Conservation (phyloP, 2,113 vertebrate species). For the Ammospiza nelsoni region DNA sequence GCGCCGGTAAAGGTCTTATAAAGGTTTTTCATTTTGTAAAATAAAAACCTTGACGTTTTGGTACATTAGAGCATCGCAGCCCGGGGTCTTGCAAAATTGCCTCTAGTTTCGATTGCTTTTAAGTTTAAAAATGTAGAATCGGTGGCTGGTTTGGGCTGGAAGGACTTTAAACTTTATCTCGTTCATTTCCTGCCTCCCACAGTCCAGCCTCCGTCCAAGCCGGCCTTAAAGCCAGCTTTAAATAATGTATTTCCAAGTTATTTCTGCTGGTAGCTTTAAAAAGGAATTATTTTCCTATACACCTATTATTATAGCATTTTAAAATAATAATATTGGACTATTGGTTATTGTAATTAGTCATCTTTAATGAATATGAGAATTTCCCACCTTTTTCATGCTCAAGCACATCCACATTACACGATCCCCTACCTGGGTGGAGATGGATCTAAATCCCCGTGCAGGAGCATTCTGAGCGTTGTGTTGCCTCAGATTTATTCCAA, state of each 20-base stretch:
- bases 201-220: neutral
- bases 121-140: neutral
- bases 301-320: neutral
- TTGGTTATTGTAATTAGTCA: neutral
- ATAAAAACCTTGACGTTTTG: too few relatives aligned
- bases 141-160: neutral
- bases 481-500: neutral
- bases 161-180: neutral
- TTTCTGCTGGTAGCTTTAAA: neutral
- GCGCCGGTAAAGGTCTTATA: rapidly evolving
- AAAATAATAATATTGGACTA: neutral
- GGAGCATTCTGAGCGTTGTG: rapidly evolving
- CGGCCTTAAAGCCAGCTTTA: neutral
- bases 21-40: neutral
- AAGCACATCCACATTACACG: rapidly evolving
- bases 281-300: neutral
- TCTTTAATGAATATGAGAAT: neutral
- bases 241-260: neutral
- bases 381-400: neutral
- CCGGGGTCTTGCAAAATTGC: neutral
- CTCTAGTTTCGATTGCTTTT: rapidly evolving
- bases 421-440: neutral
- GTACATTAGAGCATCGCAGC: too few relatives aligned
- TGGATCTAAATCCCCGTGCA: rapidly evolving
- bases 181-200: neutral